Evolutionary conservation across 2,888 invertebrate genomes (phyloP), one percentile per base, ranked within the genome.

Genomic region (Nezara viridula): DNA sequence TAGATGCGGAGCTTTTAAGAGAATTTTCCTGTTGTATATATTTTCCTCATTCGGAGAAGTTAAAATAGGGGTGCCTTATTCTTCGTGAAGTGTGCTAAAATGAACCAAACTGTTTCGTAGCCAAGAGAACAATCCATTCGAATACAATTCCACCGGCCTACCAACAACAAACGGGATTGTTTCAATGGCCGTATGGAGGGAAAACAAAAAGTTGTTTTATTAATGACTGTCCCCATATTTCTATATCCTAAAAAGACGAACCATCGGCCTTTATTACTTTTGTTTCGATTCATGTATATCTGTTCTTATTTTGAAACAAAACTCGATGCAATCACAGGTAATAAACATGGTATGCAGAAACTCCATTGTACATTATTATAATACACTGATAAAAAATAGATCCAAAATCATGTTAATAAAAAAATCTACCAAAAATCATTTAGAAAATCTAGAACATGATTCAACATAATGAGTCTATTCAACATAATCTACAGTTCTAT

Each of bases 191-290:
- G 32, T 66, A 19, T 27, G n/a, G n/a, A 10, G 32, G 37, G 66
- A 19, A 32, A 32, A 60, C 16, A 60, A 66, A 66, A 66, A 2
- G 32, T 32, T 66, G 32, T 66, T 66, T 66, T 66, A 66, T 66
- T 66, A 66, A 66, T 66, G 66, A 32, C 19, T 66, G 66, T 66
- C 32, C 66, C 66, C 66, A 32, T 66, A 66, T 66, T 66, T 66
- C 32, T 66, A 32, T 16, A 66, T 19, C 66, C 16, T 19, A 19
- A 60, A 60, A n/a, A 14, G 16, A 3, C 60, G 2, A 55, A n/a
- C 16, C 3, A 3, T 60, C 19, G 1, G 32, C 6, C 32, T 32
- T 66, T 19, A 32, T 66, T 32, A 66, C 32, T 66, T 66, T 66
- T 66, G n/a, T n/a, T n/a, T n/a, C n/a, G n/a, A n/a, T n/a, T n/a